These are phyloP conservation scores for Hyperoplus immaculatus DNA, from an alignment of 2,797 vertebrate species.

Conservation along the genomic window DNA sequence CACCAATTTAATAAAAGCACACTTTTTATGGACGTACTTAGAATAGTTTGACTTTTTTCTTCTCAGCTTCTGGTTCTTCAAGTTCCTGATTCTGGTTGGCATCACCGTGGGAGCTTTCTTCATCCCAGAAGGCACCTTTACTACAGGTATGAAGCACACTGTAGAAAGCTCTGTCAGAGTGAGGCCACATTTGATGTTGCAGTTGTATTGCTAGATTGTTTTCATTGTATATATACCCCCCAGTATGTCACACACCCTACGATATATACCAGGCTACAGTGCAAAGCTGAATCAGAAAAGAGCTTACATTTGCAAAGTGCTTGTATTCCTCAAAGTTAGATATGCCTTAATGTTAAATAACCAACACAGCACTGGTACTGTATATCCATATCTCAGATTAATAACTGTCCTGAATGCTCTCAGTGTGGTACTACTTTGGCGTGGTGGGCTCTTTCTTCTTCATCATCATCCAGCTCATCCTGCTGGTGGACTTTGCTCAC, in stretches of 20 bases:
- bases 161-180: not conserved
- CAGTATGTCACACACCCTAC: not conserved
- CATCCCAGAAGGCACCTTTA: slow-evolving; percentile 91
- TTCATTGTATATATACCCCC: not conserved
- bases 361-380: too few relatives aligned
- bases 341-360: too few relatives aligned
- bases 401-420: not conserved
- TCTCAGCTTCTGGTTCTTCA: slow-evolving; percentile 96
- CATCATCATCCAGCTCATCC: slow-evolving; percentile 93
- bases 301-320: not conserved
- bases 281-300: not conserved
- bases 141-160: slow-evolving; percentile 77
- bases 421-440: slow-evolving; percentile 91
- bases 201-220: not conserved
- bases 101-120: slow-evolving; percentile 95
- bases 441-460: slow-evolving; percentile 92
- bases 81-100: slow-evolving; percentile 91
- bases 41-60: not conserved
- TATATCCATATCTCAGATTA: not conserved
- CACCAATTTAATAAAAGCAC: not conserved
- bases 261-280: not conserved
- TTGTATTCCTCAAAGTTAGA: not conserved
- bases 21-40: not conserved
- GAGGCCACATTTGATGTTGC: not conserved
- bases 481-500: slow-evolving; percentile 92